These are phyloP conservation scores for Cerceris rybyensis DNA, from an alignment of 2,888 invertebrate genomes.

Conservation along the genomic window DNA sequence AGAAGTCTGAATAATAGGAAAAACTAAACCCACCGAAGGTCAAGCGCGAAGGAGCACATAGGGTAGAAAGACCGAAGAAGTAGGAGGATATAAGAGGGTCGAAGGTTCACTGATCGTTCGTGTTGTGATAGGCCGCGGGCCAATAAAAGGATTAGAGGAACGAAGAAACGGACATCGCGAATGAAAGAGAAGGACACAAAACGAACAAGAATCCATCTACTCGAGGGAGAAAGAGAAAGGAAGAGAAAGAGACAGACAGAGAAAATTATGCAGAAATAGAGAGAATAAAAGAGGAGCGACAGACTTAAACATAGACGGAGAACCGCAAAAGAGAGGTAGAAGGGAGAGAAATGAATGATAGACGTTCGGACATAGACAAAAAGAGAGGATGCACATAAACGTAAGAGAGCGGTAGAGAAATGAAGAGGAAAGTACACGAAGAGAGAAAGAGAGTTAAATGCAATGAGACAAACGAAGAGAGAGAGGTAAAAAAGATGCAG, in stretches of 20 bases:
- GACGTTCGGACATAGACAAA: slow-evolving; percentile 14
- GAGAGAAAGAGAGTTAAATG: not conserved
- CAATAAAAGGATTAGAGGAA: slow-evolving; percentile 64
- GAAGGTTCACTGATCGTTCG: slow-evolving; percentile 70
- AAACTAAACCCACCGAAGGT: slow-evolving; percentile 33
- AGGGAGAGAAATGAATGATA: slow-evolving; percentile 45
- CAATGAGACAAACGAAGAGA: slow-evolving; percentile 18
- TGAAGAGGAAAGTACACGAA: slow-evolving; percentile 35
- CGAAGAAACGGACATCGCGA: not conserved
- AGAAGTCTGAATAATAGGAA: slow-evolving; percentile 16
- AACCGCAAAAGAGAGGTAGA: not conserved
- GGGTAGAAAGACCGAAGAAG: slow-evolving; percentile 28
- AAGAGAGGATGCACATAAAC: not conserved
- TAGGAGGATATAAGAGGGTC: slow-evolving; percentile 63
- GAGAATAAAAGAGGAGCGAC: not conserved
- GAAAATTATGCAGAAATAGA: not conserved
- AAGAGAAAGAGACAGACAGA: slow-evolving; percentile 6
- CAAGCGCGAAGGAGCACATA: slow-evolving; percentile 36
- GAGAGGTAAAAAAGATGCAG: slow-evolving; percentile 26
- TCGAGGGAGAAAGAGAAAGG: slow-evolving; percentile 27
- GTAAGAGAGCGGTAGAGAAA: slow-evolving; percentile 9
- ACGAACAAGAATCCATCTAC: slow-evolving; percentile 25
- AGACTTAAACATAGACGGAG: slow-evolving; percentile 1
- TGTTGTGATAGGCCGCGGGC: slow-evolving; percentile 70
- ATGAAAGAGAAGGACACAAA: slow-evolving; percentile 24